A percentile compares a stretch with the other conserved stretches of the same genome.
These are phyloP conservation scores for Notechis scutatus DNA, from an alignment of 2,113 vertebrate species.

Conservation along the genomic window DNA sequence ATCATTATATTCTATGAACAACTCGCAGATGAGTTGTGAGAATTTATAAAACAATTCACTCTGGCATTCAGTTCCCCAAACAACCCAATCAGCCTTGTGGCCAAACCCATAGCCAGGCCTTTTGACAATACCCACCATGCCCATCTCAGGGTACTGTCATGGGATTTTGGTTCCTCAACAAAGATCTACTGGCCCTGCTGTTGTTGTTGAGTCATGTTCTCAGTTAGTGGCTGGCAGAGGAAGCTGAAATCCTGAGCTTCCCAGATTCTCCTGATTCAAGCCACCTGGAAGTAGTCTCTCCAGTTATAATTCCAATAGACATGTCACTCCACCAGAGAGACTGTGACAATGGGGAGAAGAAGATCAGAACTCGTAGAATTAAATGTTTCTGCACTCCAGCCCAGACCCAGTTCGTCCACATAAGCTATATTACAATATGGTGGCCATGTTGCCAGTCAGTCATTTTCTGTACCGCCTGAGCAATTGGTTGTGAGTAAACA, in stretches of 20 bases:
- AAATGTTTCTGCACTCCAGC: not conserved
- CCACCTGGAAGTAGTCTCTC: not conserved
- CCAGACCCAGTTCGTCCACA: not conserved
- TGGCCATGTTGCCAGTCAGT: not conserved
- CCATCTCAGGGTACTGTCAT: not conserved
- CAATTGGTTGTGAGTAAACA: not conserved
- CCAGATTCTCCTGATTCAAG: not conserved
- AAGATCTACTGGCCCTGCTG: not conserved
- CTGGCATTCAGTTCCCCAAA: not conserved
- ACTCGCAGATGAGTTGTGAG: not conserved
- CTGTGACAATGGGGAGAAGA: not conserved
- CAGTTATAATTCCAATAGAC: not conserved
- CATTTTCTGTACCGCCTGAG: not conserved
- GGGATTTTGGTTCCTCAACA: not conserved
- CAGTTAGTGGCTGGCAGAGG: not conserved
- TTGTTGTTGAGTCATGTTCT: not conserved
- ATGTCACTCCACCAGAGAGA: not conserved
- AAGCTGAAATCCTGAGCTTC: not conserved
- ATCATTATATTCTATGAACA: not conserved
- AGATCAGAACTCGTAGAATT: not conserved
- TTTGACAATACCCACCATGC: not conserved
- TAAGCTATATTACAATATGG: not conserved
- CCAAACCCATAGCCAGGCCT: not conserved
- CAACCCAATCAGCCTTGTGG: not conserved
- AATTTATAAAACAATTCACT: not conserved